Evolutionary conservation across 2,888 invertebrate genomes (phyloP).

Genomic region (Cryptocephalus primarius): DNA sequence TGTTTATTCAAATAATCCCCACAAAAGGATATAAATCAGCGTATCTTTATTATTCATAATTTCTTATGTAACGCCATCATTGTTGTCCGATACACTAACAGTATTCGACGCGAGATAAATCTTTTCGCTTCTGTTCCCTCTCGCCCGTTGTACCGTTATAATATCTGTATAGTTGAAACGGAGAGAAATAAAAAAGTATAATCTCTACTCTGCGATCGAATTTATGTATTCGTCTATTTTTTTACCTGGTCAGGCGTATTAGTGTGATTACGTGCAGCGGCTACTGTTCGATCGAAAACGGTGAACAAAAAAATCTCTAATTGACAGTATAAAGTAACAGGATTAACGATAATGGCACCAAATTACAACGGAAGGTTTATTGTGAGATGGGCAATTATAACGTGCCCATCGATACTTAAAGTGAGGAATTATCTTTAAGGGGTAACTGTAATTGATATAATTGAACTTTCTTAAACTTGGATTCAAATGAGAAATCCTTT

Average conservation of each 20-base stretch:
- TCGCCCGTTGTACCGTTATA: slow-evolving; percentile 6
- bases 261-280: not conserved
- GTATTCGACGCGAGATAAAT: not conserved
- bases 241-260: not conserved
- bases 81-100: not conserved
- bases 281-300: not conserved
- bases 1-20: not conserved
- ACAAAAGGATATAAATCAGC: not conserved
- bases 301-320: not conserved
- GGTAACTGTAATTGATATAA: no score
- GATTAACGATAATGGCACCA: not conserved
- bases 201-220: not conserved
- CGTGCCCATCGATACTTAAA: no score
- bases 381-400: no score
- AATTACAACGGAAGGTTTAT: not conserved
- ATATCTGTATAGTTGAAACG: slow-evolving; percentile 3
- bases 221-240: not conserved
- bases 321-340: not conserved
- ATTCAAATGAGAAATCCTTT: no score
- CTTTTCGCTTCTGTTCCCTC: not conserved
- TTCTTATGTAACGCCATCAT: not conserved
- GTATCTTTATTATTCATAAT: not conserved
- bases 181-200: not conserved
- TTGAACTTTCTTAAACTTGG: no score
- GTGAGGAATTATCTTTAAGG: no score